Base-by-base conservation (phyloP, 92 coral and sea anemone genomes). In the Palythoa caribaeorum region DNA sequence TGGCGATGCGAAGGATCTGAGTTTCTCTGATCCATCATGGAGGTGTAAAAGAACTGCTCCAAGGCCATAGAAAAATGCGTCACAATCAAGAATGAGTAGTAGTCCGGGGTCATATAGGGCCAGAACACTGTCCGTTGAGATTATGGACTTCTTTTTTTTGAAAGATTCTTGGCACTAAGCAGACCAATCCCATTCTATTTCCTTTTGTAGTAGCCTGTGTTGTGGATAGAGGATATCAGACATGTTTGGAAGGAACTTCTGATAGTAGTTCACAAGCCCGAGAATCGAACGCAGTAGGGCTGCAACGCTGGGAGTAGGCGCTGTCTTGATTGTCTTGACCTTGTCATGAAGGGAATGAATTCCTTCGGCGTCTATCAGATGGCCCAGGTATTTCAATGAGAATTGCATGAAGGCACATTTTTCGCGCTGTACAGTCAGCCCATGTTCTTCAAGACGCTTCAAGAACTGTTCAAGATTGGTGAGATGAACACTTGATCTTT, bases 21-120 rank as follows among this genome's bases (percentile, higher is more conserved):
- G 92, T 28, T 83, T 74, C 44, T 89, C 92, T 38, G 47, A 68
- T n/a, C 90, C 90, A 47, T 74, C 87, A 35, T 79, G 71, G 76
- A 83, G 83, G 57, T 91, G 93, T n/a, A 89, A 91, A 39, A 88
- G 78, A 7, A 88, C 92, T 1, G 92, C 94, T 3, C 88, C 88
- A 6, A 84, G 66, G 14, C 80, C 88, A 71, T 71, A 51, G 2
- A 70, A 0, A 1, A 80, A 71, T 11, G 88, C 88, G 51, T 72
- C 88, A 71, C 88, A 50, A n/a, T 71, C 80, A 0, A 84, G 80
- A 10, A 17, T 52, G 8, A 84, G 15, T 6, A 50, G 54, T 15
- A 84, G 17, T 2, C 50, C 19, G 52, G 80, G 47, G 51, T 72
- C 51, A 15, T 84, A 84, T 1, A 54, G 79, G 19, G 17, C 19